Evolutionary conservation across 2,113 vertebrate species (phyloP).

Genomic region (Myxocyprinus asiaticus): DNA sequence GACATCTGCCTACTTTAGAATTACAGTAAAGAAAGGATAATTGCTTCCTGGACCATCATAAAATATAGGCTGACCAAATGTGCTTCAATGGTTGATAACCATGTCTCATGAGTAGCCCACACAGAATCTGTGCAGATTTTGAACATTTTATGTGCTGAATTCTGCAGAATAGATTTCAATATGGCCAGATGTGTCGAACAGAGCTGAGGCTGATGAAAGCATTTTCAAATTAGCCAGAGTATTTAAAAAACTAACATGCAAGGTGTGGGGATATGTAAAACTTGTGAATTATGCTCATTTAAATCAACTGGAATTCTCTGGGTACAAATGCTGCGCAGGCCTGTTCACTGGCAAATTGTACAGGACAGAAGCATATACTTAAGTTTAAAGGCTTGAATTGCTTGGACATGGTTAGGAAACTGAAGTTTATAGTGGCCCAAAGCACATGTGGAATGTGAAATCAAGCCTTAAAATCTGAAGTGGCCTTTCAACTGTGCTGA

Average conservation of each 20-base stretch:
- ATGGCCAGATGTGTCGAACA: too few relatives aligned
- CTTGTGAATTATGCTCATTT: neutral
- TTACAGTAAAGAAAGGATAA: neutral
- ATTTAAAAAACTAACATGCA: too few relatives aligned
- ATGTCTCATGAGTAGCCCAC: neutral
- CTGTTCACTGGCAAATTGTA: neutral
- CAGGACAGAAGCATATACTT: constrained; percentile 9
- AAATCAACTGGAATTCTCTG: neutral
- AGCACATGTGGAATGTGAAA: constrained; percentile 23
- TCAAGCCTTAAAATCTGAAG: constrained; percentile 10
- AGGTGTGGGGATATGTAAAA: too few relatives aligned
- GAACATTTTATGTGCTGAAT: too few relatives aligned
- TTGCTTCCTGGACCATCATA: neutral
- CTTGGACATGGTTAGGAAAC: neutral
- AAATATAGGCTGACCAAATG: neutral
- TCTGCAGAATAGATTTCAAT: too few relatives aligned
- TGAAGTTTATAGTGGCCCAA: constrained; percentile 4
- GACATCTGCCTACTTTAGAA: neutral
- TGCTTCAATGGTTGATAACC: too few relatives aligned
- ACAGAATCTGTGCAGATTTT: too few relatives aligned
- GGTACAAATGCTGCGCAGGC: neutral
- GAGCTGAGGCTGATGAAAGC: too few relatives aligned
- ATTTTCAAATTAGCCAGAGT: too few relatives aligned
- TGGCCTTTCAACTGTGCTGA: constrained; percentile 18
- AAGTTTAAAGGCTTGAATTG: neutral